Percentiles rank a stretch among this genome's conserved stretches.
phyloP scores from a whole-genome alignment of 2,797 vertebrate genomes.

The Sebastes elongatus region DNA sequence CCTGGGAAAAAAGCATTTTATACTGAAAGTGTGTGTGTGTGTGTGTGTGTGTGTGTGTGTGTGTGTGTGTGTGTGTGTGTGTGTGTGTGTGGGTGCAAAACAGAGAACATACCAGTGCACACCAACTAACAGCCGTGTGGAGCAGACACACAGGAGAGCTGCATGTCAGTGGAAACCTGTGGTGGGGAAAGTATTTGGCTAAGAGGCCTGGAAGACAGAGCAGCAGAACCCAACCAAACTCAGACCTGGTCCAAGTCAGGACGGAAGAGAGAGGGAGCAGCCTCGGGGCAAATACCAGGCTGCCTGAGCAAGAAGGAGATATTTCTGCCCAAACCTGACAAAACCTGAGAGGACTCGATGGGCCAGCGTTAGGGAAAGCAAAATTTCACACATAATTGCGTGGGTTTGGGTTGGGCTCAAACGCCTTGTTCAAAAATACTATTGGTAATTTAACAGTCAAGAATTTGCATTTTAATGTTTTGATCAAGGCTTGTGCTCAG shows the following conservation, averaged over 20 bases:
- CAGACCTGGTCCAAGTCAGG: conserved; percentile 37
- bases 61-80: not conserved
- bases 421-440: not conserved
- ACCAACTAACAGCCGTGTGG: not conserved
- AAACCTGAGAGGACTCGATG: conserved; percentile 11
- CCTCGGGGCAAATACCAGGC: conserved; percentile 49
- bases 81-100: not conserved
- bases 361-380: conserved; percentile 2
- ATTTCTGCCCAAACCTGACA: conserved; percentile 11
- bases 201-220: conserved; percentile 65
- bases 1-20: not conserved
- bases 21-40: not conserved
- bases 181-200: conserved; percentile 81
- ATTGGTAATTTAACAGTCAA: conserved; percentile 9
- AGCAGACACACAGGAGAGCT: conserved; percentile 53
- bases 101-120: not conserved
- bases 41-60: not conserved
- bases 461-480: not conserved
- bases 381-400: conserved; percentile 28
- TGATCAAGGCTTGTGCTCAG: not conserved
- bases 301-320: conserved; percentile 18
- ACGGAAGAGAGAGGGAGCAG: conserved; percentile 38
- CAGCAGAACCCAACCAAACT: conserved; percentile 35
- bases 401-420: not conserved
- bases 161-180: conserved; percentile 77